These are phyloP conservation scores for Rotaria socialis DNA, from an alignment of 2,888 invertebrate genomes.

Conservation along the genomic window DNA sequence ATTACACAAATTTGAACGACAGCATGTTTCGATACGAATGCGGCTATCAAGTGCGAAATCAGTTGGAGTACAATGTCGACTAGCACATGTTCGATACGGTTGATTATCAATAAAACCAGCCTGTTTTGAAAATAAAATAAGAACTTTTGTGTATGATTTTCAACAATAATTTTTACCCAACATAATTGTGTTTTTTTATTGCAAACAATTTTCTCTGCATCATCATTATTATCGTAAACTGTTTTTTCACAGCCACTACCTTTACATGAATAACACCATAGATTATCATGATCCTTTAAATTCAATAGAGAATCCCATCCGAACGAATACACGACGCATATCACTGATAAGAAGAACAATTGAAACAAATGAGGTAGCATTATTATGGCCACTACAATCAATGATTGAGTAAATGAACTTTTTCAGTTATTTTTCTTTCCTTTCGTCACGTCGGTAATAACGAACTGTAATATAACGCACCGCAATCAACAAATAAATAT, in stretches of 20 bases:
- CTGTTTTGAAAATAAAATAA: background rate
- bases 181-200: conserved; percentile 15
- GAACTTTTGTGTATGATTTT: background rate
- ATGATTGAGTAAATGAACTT: too few relatives aligned
- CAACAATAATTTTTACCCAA: background rate
- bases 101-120: background rate
- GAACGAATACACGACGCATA: background rate
- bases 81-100: conserved; percentile 10
- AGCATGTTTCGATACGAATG: background rate
- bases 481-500: background rate
- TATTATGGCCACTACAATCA: background rate
- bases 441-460: background rate
- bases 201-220: background rate
- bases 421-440: background rate
- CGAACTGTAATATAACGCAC: background rate
- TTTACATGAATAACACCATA: conserved; percentile 7
- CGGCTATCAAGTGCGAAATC: background rate
- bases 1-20: conserved; percentile 25
- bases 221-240: background rate
- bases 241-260: background rate
- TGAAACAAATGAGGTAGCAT: background rate
- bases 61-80: conserved; percentile 1
- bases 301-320: background rate
- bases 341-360: background rate
- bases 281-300: background rate